Base-by-base conservation (phyloP, 1,140 invertebrate genomes). In the Heliothis subflexa region DNA sequence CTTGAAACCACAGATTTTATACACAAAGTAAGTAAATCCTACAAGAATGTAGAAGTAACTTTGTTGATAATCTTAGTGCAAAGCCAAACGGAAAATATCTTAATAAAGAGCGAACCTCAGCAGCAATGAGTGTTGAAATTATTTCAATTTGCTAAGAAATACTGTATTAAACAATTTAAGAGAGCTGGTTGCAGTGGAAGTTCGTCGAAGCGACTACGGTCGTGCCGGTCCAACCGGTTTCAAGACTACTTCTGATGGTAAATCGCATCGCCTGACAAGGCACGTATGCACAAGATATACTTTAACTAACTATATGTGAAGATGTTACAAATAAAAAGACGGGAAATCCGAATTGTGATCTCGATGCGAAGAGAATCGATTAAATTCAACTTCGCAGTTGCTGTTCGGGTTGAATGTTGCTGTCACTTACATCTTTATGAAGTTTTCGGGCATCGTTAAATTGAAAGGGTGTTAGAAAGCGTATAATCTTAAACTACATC, bases 221-320 rank as follows among this genome's bases (percentile, higher is more conserved):
- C 81, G 83, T 82, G 83, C 91, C 90, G 85, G 93, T 91, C 81
- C 73, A 88, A 94, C 93, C 93, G 93, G 93, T 94, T 93, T 92
- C 81, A 78, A 88, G 86, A 88, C 89, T 85, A 90, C 86, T 89
- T 86, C 89, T 89, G 89, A 90, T 89, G 87, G 85, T 91, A 89
- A 89, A 93, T 93, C 87, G 88, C 82, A 86, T 85, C 86, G 82
- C 78, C 81, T 89, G 87, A 87, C 86, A 84, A 86, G 82, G 55
- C 83, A 83, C 80, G 81, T 83, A 84, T 79, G 71, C 75, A 83
- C 73, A 77, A 78, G 49, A 80, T 81, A 83, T 81, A 83, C 74
- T 76, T 79, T 68, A 81, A 79, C 78, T 49, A 62, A 78, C 76
- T 77, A 71, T 71, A 77, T 73, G 49, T 73, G 74, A 64, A 77